Percentiles rank a stretch among this genome's conserved stretches.
These are phyloP conservation scores for Rhabdomys dilectus DNA, from an alignment of 2,113 vertebrate genomes.

Conservation along the genomic window DNA sequence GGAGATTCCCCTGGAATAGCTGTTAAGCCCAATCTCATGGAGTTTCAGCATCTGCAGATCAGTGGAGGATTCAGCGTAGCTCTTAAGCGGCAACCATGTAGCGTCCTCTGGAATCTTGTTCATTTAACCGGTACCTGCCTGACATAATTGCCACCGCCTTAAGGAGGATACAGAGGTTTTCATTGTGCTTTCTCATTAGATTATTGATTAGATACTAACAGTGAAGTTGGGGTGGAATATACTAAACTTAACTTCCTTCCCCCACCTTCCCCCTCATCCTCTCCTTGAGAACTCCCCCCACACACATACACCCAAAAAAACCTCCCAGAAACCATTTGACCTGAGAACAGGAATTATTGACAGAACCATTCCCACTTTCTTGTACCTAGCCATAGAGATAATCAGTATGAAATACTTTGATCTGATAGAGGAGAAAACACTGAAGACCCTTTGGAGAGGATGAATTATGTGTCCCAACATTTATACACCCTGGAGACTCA, in stretches of 20 bases:
- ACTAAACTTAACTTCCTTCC: conserved; percentile 38
- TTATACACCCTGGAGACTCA: not conserved
- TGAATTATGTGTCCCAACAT: not conserved
- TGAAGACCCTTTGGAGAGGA: not conserved
- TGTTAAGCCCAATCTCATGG: not conserved
- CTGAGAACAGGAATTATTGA: conserved; percentile 36
- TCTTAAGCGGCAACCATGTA: not conserved
- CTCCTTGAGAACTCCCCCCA: not conserved
- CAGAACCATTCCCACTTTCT: not conserved
- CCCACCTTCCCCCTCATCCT: not conserved
- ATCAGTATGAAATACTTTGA: not conserved
- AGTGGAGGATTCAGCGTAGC: not conserved
- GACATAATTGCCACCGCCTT: not conserved
- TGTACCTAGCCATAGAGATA: not conserved
- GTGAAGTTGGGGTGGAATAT: conserved; percentile 55
- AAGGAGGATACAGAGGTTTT: not conserved
- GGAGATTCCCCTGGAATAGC: not conserved
- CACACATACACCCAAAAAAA: not conserved
- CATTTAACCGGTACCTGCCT: not conserved
- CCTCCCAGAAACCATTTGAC: conserved; percentile 30
- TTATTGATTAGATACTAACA: conserved; percentile 39
- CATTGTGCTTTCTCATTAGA: conserved; percentile 41
- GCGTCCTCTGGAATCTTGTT: not conserved
- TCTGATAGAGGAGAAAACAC: not conserved
- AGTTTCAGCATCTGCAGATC: not conserved